Percentiles rank a stretch among this genome's conserved stretches.
phyloP scores from a whole-genome alignment of 2,113 vertebrate species.

The Tachuris rubrigastra region DNA sequence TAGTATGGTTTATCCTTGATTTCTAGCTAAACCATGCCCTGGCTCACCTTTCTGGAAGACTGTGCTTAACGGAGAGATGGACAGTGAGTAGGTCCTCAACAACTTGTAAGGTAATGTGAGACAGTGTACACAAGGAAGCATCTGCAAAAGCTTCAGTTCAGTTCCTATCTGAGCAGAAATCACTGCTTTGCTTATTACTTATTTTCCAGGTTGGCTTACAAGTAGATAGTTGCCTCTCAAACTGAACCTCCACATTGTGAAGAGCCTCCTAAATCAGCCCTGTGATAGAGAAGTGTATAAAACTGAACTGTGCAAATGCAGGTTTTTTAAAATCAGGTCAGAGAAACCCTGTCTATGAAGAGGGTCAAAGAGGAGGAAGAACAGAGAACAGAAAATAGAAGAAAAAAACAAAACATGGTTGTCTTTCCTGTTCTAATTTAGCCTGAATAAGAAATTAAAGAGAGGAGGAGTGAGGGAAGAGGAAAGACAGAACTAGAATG shows the following conservation, averaged over 20 bases:
- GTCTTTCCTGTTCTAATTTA: constrained; percentile 45
- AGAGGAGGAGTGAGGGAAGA: neutral
- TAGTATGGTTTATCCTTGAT: neutral
- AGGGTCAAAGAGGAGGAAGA: constrained; percentile 2
- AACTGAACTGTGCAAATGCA: neutral
- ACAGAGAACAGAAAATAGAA: neutral
- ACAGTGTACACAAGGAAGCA: neutral
- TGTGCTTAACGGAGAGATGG: neutral
- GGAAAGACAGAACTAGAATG: constrained; percentile 22
- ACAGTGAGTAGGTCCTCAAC: neutral
- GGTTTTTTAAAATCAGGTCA: constrained; percentile 44
- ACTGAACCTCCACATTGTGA: neutral
- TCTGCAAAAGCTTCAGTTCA: neutral
- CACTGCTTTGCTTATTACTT: neutral
- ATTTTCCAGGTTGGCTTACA: neutral
- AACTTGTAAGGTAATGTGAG: neutral
- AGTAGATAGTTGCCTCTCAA: neutral
- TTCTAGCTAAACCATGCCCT: neutral
- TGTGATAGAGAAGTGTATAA: neutral
- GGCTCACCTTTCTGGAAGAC: neutral
- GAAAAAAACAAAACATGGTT: neutral
- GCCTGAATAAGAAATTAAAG: constrained; percentile 25
- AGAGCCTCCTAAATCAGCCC: neutral
- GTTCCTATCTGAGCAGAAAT: neutral
- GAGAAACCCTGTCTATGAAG: neutral